Percentiles rank a stretch among this genome's conserved stretches.
Conservation (phyloP, 2,113 vertebrate genomes). For the Salvelinus namaycush region DNA sequence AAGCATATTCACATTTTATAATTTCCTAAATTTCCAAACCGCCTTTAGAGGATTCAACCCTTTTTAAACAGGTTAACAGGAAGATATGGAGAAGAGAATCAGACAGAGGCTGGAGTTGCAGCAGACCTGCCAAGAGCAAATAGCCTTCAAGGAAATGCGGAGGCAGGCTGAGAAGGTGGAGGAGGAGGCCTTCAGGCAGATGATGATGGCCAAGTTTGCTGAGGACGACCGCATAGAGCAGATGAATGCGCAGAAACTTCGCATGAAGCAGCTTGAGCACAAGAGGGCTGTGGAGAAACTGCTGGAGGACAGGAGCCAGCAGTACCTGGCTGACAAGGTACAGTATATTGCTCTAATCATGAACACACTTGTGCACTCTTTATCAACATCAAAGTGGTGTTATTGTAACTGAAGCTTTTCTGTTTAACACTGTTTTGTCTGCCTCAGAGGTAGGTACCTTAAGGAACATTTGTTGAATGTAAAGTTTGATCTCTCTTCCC, state of each 20-base stretch:
- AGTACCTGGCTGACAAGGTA: constrained; percentile 83
- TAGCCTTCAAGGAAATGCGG: constrained; percentile 79
- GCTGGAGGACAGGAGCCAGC: constrained; percentile 78
- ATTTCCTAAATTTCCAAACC: background rate
- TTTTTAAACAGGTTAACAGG: constrained; percentile 53
- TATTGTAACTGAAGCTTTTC: background rate
- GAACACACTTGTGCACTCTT: background rate
- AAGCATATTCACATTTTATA: background rate
- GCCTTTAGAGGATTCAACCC: background rate
- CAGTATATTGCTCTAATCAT: constrained; percentile 17
- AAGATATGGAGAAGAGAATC: constrained; percentile 84
- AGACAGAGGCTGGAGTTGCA: constrained; percentile 80
- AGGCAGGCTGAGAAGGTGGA: constrained; percentile 78
- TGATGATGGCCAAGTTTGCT: constrained; percentile 85
- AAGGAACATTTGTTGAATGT: background rate
- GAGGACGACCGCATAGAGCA: constrained; percentile 90
- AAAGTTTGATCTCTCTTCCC: constrained; percentile 2
- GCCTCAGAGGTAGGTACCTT: background rate
- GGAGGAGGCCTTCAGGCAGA: constrained; percentile 77
- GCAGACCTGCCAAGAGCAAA: constrained; percentile 78
- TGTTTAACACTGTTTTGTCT: background rate
- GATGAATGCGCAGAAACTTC: constrained; percentile 86
- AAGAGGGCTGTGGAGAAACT: constrained; percentile 82
- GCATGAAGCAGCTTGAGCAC: constrained; percentile 91
- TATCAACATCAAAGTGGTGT: background rate